phyloP scores from a whole-genome alignment of 2,797 vertebrate genomes.

The Pyrrhura leucotis region DNA sequence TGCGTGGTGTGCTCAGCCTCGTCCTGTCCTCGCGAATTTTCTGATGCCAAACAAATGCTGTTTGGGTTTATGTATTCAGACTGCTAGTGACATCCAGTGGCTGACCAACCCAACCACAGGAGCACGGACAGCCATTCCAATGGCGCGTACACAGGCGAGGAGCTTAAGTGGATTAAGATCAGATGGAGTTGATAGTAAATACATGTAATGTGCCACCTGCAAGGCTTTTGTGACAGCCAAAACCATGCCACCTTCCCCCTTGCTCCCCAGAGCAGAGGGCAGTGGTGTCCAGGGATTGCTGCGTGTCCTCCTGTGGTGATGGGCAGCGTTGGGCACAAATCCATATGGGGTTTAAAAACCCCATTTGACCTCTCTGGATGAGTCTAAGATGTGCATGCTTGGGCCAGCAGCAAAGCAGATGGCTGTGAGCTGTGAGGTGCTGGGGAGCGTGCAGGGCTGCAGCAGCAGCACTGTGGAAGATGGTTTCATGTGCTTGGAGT shows the following conservation, averaged over 20 bases:
- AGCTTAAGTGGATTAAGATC: neutral
- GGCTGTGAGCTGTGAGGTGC: neutral
- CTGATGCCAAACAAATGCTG: conserved; percentile 27
- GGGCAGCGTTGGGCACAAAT: neutral
- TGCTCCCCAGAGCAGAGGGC: neutral
- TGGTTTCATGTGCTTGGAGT: neutral
- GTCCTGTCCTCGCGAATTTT: neutral
- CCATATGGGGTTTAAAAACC: neutral
- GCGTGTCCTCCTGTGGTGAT: neutral
- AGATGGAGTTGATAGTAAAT: neutral
- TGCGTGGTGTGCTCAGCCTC: neutral
- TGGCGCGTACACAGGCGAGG: neutral
- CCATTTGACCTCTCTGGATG: neutral
- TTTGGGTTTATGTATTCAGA: neutral
- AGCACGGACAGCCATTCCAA: neutral
- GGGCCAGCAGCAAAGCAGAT: neutral
- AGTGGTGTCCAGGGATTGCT: neutral
- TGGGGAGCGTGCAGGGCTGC: neutral
- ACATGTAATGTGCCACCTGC: rapidly evolving
- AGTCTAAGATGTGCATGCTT: neutral
- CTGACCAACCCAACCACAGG: neutral
- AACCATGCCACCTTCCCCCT: neutral
- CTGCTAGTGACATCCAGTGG: conserved; percentile 68
- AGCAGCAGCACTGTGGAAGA: neutral
- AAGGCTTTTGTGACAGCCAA: neutral